A percentile compares a stretch with the other conserved stretches of the same genome.
These are phyloP conservation scores for Drepana arcuata DNA, from an alignment of 1,140 invertebrate species.

Conservation along the genomic window DNA sequence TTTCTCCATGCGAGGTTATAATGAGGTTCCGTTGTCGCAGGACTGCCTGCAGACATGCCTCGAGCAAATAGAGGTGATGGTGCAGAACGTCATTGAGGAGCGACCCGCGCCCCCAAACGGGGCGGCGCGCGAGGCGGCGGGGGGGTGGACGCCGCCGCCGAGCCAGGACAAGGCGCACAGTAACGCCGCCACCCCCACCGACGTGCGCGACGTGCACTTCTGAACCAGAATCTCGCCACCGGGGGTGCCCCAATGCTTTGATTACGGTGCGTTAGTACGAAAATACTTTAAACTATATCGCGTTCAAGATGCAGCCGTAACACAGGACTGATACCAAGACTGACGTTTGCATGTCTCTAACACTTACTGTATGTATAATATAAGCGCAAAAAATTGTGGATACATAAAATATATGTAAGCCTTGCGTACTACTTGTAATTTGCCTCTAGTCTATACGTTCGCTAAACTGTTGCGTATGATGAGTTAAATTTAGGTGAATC, in stretches of 20 bases:
- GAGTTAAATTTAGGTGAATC: constrained; percentile 26
- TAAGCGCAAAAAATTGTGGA: constrained; percentile 37
- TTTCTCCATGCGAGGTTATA: neutral
- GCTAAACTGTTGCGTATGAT: constrained; percentile 16
- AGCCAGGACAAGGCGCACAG: constrained; percentile 75
- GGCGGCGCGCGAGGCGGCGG: constrained; percentile 72
- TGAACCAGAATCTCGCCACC: constrained; percentile 35
- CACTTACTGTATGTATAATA: constrained; percentile 44
- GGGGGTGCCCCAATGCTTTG: constrained; percentile 23
- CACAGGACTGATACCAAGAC: constrained; percentile 66
- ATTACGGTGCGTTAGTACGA: constrained; percentile 58
- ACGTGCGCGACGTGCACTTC: constrained; percentile 83
- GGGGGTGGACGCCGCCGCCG: constrained; percentile 76
- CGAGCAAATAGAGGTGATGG: constrained; percentile 82
- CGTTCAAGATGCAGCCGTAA: constrained; percentile 48
- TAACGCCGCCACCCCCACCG: constrained; percentile 85
- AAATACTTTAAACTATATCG: constrained; percentile 63
- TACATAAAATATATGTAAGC: constrained; percentile 42
- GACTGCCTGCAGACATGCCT: constrained; percentile 82
- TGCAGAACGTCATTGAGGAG: constrained; percentile 72
- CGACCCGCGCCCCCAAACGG: constrained; percentile 54
- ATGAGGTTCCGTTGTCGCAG: constrained; percentile 62
- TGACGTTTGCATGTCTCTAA: constrained; percentile 61
- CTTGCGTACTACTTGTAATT: constrained; percentile 48
- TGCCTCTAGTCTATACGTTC: constrained; percentile 33